Percentiles rank a stretch among this genome's conserved stretches.
Conservation (phyloP, 2,797 vertebrate species). For the Molothrus ater region DNA sequence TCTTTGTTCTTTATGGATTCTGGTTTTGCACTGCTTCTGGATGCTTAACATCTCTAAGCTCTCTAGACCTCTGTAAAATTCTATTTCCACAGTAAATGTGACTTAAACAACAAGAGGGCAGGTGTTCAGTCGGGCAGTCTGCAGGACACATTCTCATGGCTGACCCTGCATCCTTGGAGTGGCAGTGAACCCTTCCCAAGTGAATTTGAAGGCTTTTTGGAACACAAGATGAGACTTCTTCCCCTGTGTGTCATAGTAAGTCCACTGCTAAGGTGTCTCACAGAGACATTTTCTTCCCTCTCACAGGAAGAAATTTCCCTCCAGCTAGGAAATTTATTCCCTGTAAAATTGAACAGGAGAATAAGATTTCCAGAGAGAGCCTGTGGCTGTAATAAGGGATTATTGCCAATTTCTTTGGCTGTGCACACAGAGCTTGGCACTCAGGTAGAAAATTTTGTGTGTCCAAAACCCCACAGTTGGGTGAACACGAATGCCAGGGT, state of each 20-base stretch:
- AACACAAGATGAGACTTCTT: background rate
- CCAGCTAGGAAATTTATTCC: constrained; percentile 37
- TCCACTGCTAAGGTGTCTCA: background rate
- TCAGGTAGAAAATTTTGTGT: background rate
- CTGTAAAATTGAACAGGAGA: constrained; percentile 47
- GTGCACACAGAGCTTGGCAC: background rate
- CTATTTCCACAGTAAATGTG: background rate
- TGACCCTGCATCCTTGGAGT: background rate
- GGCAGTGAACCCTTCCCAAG: background rate
- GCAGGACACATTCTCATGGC: background rate
- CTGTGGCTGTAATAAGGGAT: background rate
- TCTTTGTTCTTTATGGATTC: background rate
- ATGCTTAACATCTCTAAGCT: background rate
- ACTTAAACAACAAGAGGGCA: background rate
- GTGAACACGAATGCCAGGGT: background rate
- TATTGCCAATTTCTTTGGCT: constrained; percentile 19
- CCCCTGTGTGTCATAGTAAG: background rate
- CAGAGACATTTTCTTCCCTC: background rate
- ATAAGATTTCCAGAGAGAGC: constrained; percentile 18
- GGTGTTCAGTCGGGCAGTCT: background rate
- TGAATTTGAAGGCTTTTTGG: background rate
- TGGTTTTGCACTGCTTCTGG: background rate
- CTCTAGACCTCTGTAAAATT: background rate
- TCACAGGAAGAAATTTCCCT: background rate
- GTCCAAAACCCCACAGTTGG: background rate